Base-by-base conservation (phyloP, 2,797 vertebrate species). In the Acipenser oxyrinchus region DNA sequence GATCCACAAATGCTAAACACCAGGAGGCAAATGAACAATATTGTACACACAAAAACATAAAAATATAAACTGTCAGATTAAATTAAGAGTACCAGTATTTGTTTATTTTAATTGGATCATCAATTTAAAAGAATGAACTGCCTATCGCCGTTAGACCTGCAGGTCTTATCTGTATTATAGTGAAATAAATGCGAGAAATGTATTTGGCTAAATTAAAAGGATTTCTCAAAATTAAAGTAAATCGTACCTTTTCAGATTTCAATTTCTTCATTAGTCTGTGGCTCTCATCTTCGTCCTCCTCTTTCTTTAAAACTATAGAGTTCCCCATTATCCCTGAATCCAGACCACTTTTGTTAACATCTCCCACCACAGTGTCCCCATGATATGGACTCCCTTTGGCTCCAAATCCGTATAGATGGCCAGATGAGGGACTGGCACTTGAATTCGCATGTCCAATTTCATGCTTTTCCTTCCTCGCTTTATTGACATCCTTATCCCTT, bases 271-370 rank as follows among this genome's bases (percentile, higher is more conserved):
- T 89, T 77, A 88, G 81, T 81, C 88, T 85, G 84, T 86, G 87
- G 76, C 74, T 84, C 68, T 91, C 91, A 71, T 76, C 78, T 65
- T 71, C 72, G 13, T 88, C 87, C 72, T 90, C 88, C 68, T 90
- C 86, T 79, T 90, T 91, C 79, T 91, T 92, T 79, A 85, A 84
- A 84, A 91, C 83, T 84, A 89, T 69, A 87, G 90, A 87, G 87
- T 83, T 88, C 75, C 87, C 88, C 82, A 92, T 88, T 82, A 89
- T 89, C 82, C 92, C 93, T 84, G 89, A 88, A 83, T 96, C 94
- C 80, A 84, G 86, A 71, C 83, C 81, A 76, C 69, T 81, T 86
- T 88, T 89, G 71, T 72, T 84, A 64, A 71, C 68, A 82, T 90
- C 90, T 77, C 86, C 87, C 75, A 73, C 74, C 67, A 79, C 73